Percentiles rank a stretch among this genome's conserved stretches.
Evolutionary conservation across 1,140 invertebrate species (phyloP).

Genomic region (Aethina tumida): DNA sequence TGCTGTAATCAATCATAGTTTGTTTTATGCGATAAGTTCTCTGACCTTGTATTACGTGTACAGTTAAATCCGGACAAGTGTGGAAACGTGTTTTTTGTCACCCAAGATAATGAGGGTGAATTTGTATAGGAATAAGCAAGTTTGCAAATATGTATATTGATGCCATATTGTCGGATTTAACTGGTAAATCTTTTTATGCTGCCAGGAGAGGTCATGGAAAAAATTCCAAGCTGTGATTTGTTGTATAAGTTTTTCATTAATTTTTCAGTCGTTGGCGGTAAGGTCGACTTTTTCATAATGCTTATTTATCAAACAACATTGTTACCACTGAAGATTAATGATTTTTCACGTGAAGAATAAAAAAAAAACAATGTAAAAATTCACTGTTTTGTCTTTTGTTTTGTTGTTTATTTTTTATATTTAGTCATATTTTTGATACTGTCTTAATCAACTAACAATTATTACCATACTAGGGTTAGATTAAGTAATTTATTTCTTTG

Average conservation of each 20-base stretch:
- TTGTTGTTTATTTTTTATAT: conserved; percentile 21
- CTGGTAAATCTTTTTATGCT: too few relatives aligned
- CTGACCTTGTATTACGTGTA: too few relatives aligned
- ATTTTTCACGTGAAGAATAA: conserved; percentile 9
- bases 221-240: conserved; percentile 14
- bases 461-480: conserved; percentile 18
- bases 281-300: conserved; percentile 6
- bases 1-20: too few relatives aligned
- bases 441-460: conserved; percentile 15
- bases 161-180: too few relatives aligned
- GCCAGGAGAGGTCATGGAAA: too few relatives aligned
- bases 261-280: not conserved
- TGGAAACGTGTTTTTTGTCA: too few relatives aligned
- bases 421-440: conserved; percentile 25
- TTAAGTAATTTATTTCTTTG: conserved; percentile 24
- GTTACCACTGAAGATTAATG: conserved; percentile 21
- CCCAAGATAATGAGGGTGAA: too few relatives aligned
- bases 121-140: too few relatives aligned
- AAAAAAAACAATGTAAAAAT: conserved; percentile 9
- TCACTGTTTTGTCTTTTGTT: conserved; percentile 12
- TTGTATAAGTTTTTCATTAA: conserved; percentile 14
- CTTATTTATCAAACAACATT: conserved; percentile 28
- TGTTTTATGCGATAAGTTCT: too few relatives aligned
- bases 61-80: too few relatives aligned
- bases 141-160: too few relatives aligned